Percentiles rank a stretch among this genome's conserved stretches.
Conservation (phyloP, 1,140 invertebrate genomes). For the Leptinotarsa lineolata region DNA sequence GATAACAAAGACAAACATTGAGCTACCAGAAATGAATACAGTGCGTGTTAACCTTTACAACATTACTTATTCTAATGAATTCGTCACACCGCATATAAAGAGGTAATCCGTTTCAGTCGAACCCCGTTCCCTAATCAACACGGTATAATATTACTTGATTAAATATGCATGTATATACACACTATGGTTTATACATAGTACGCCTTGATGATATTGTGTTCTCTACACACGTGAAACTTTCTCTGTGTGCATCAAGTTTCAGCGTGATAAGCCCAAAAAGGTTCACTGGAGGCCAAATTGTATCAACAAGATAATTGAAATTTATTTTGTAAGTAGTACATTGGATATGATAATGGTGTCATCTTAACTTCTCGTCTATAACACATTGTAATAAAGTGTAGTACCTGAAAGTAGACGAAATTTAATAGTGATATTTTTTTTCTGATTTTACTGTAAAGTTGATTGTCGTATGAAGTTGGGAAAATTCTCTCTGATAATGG, state of each 20-base stretch:
- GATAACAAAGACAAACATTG: too few species aligned
- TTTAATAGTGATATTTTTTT: too few species aligned
- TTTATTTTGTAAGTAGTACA: too few species aligned
- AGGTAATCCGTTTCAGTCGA: constrained; percentile 1
- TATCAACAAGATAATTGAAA: neutral
- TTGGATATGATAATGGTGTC: too few species aligned
- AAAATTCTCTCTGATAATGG: too few species aligned
- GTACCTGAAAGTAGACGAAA: too few species aligned
- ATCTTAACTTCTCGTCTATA: too few species aligned
- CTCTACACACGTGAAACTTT: neutral
- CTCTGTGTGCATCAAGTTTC: neutral
- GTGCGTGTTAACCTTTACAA: neutral
- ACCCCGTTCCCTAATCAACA: constrained; percentile 2
- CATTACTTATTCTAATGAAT: constrained; percentile 6
- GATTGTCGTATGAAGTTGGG: too few species aligned
- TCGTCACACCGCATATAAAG: neutral
- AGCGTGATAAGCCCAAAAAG: neutral
- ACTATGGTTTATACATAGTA: neutral
- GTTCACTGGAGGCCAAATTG: neutral
- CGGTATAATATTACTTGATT: constrained; percentile 6
- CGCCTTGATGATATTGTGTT: neutral
- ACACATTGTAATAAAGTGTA: too few species aligned
- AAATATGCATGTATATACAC: constrained; percentile 6
- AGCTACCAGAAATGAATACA: neutral
- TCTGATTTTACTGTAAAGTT: too few species aligned